Evolutionary conservation across 1,140 invertebrate genomes (phyloP).

Genomic region (Hydropsyche tenuis): DNA sequence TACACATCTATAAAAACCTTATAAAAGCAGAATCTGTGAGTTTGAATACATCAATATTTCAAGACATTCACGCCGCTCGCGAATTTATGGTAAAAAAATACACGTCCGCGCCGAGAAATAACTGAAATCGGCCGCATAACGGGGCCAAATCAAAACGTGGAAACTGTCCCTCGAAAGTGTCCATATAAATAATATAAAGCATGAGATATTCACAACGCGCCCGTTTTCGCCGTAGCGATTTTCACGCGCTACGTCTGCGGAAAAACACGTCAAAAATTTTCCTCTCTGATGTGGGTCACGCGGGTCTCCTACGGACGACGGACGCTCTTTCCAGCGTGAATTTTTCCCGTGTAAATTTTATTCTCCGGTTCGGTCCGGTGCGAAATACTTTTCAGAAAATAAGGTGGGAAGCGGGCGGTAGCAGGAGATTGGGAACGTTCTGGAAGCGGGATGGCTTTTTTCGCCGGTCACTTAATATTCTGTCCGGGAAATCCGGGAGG

Average conservation of each 20-base stretch:
- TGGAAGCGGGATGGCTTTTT: background rate
- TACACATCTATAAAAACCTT: too few relatives aligned
- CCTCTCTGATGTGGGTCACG: slow-evolving; percentile 12
- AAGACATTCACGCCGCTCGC: too few relatives aligned
- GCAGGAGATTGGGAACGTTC: too few relatives aligned
- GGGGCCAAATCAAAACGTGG: background rate
- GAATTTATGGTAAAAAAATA: too few relatives aligned
- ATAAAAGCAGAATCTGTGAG: too few relatives aligned
- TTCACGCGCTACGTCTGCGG: slow-evolving; percentile 3
- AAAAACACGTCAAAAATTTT: slow-evolving; percentile 24
- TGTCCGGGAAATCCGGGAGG: background rate
- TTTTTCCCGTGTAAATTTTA: slow-evolving; percentile 11
- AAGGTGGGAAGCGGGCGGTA: too few relatives aligned
- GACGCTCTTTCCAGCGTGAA: background rate
- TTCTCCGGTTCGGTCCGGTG: background rate
- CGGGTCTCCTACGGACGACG: too few relatives aligned
- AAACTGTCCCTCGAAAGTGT: background rate
- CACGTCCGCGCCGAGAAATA: too few relatives aligned
- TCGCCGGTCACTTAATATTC: slow-evolving; percentile 19
- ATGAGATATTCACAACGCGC: background rate
- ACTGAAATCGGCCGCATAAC: background rate
- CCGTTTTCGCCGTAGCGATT: slow-evolving; percentile 13
- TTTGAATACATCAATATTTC: too few relatives aligned
- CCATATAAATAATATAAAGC: too few relatives aligned
- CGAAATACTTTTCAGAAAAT: background rate